Percentiles rank a stretch among this genome's conserved stretches.
phyloP scores from a whole-genome alignment of 2,113 vertebrate genomes.

The Pedetes capensis region DNA sequence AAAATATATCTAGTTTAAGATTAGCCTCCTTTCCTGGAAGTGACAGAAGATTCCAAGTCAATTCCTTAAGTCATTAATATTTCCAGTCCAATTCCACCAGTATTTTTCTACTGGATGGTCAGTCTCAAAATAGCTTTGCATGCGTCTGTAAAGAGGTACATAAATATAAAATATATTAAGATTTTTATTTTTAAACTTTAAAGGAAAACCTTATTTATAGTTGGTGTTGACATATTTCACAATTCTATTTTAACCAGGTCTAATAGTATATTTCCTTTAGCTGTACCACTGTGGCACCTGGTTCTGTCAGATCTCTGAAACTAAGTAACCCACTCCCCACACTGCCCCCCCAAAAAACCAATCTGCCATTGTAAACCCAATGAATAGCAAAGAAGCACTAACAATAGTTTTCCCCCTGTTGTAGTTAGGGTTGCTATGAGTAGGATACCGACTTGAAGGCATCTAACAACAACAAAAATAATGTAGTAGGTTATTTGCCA shows the following conservation, averaged over 20 bases:
- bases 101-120: fast-evolving
- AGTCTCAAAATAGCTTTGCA: not conserved
- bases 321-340: too few relatives aligned
- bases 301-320: too few relatives aligned
- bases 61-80: not conserved
- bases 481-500: not conserved
- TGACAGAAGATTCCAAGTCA: slow-evolving; percentile 39
- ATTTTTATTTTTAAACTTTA: too few relatives aligned
- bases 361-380: too few relatives aligned
- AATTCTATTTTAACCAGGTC: not conserved
- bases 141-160: not conserved
- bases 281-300: too few relatives aligned
- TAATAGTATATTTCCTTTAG: not conserved
- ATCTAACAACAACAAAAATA: too few relatives aligned
- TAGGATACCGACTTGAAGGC: too few relatives aligned
- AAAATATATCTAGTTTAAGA: slow-evolving; percentile 59
- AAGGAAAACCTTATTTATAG: not conserved
- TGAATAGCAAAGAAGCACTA: too few relatives aligned
- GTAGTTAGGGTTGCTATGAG: not conserved
- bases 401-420: too few relatives aligned
- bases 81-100: not conserved
- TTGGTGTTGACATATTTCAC: not conserved
- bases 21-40: slow-evolving; percentile 38
- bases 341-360: too few relatives aligned
- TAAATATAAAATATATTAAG: not conserved